Percentiles rank a stretch among this genome's conserved stretches.
phyloP scores from a whole-genome alignment of 2,888 invertebrate genomes.

The Trypoxylon attenuatum region DNA sequence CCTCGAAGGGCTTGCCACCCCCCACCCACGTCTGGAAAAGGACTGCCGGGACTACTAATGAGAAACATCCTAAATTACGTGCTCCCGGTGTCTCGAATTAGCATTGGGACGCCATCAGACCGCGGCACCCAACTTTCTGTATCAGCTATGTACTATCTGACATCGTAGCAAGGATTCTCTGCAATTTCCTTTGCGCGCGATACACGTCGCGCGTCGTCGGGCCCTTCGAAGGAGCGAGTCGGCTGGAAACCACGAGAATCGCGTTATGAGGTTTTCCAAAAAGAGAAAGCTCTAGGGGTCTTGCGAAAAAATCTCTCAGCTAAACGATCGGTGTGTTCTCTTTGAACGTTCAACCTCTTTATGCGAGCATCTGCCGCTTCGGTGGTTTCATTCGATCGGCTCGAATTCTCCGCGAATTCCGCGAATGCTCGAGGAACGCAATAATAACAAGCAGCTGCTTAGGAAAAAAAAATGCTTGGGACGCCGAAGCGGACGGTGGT shows the following conservation, averaged over 20 bases:
- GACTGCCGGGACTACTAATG: neutral
- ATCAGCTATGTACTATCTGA: neutral
- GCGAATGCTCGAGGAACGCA: conserved; percentile 33
- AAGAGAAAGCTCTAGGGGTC: neutral
- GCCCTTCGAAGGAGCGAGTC: neutral
- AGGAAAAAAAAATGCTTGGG: conserved; percentile 6
- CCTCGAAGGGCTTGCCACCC: neutral
- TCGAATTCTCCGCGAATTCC: conserved; percentile 42
- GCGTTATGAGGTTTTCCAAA: neutral
- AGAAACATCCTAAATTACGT: conserved; percentile 3
- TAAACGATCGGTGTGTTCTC: conserved; percentile 12
- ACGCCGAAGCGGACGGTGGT: too few species aligned
- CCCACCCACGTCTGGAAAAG: neutral
- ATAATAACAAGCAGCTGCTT: conserved; percentile 34
- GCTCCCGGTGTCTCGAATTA: neutral
- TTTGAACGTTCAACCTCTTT: conserved; percentile 62
- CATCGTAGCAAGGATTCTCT: neutral
- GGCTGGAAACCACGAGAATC: neutral
- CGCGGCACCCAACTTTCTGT: neutral
- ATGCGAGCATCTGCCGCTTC: conserved; percentile 57
- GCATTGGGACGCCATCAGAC: neutral
- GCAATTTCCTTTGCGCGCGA: neutral
- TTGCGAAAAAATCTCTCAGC: conserved; percentile 31
- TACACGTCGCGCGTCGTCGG: neutral
- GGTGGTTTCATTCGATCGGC: conserved; percentile 62